Percentiles rank a stretch among this genome's conserved stretches.
Evolutionary conservation across 2,797 vertebrate genomes (phyloP).

Genomic region (Xerus rutilus): DNA sequence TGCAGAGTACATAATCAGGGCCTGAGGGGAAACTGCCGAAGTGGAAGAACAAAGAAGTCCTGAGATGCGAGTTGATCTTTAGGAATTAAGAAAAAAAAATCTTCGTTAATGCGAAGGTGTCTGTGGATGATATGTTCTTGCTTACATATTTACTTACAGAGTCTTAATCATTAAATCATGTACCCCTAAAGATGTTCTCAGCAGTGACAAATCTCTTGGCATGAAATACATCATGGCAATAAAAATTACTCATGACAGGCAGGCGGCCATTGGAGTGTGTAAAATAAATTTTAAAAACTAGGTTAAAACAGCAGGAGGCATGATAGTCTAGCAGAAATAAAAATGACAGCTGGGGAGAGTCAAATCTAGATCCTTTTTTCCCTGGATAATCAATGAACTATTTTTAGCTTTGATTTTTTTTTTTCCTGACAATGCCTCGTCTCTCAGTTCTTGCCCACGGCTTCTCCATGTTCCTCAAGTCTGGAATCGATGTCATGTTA

Average conservation of each 20-base stretch:
- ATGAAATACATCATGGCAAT: constrained; percentile 53
- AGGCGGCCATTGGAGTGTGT: constrained; percentile 23
- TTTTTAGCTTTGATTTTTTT: constrained; percentile 18
- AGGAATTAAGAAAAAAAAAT: neutral
- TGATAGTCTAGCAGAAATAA: constrained; percentile 59
- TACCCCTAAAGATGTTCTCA: constrained; percentile 62
- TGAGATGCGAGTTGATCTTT: neutral
- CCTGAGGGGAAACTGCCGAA: neutral
- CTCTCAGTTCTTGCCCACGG: neutral
- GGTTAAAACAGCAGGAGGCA: constrained; percentile 75
- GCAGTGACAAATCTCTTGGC: constrained; percentile 65
- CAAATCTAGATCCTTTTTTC: constrained; percentile 32
- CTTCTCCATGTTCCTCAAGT: neutral
- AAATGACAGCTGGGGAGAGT: constrained; percentile 14
- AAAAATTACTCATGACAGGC: constrained; percentile 54
- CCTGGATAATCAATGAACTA: constrained; percentile 13
- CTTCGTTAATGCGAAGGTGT: neutral
- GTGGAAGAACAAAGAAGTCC: neutral
- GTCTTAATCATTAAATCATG: constrained; percentile 56
- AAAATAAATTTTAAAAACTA: constrained; percentile 72
- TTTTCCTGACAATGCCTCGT: neutral
- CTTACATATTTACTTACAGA: constrained; percentile 54
- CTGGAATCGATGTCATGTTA: neutral
- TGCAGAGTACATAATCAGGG: neutral
- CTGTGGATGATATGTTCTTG: neutral